These are phyloP conservation scores for Epirrita christyi DNA, from an alignment of 2,888 invertebrate species.

Conservation along the genomic window DNA sequence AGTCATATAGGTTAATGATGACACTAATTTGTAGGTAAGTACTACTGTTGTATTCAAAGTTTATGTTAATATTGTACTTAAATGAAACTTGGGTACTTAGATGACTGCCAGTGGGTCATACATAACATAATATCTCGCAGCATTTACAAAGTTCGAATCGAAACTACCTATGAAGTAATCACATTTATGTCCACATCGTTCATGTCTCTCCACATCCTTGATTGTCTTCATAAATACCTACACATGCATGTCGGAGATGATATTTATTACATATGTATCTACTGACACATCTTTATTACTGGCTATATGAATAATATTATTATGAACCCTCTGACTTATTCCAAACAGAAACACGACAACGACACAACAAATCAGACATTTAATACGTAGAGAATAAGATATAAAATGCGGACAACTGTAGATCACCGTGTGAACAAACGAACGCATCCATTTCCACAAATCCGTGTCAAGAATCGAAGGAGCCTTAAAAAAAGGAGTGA, in stretches of 20 bases:
- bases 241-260: constrained; percentile 41
- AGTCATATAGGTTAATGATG: too few species aligned
- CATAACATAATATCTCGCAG: background rate
- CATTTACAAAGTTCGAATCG: constrained; percentile 7
- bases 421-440: constrained; percentile 55
- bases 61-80: too few species aligned
- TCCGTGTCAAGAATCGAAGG: constrained; percentile 70
- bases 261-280: constrained; percentile 53
- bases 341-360: constrained; percentile 49
- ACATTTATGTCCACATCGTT: constrained; percentile 35
- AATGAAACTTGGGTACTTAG: too few species aligned
- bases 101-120: too few species aligned
- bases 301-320: constrained; percentile 70
- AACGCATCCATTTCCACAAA: constrained; percentile 75
- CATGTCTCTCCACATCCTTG: constrained; percentile 37
- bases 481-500: constrained; percentile 56
- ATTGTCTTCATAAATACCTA: constrained; percentile 41
- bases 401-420: constrained; percentile 45
- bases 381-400: constrained; percentile 46
- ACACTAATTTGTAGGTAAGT: too few species aligned
- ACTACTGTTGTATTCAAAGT: too few species aligned
- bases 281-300: constrained; percentile 64
- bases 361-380: constrained; percentile 47
- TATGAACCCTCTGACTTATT: constrained; percentile 57
- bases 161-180: constrained; percentile 33